Evolutionary conservation across 2,113 vertebrate species (phyloP).

Genomic region (Pelvicachromis taeniatus): DNA sequence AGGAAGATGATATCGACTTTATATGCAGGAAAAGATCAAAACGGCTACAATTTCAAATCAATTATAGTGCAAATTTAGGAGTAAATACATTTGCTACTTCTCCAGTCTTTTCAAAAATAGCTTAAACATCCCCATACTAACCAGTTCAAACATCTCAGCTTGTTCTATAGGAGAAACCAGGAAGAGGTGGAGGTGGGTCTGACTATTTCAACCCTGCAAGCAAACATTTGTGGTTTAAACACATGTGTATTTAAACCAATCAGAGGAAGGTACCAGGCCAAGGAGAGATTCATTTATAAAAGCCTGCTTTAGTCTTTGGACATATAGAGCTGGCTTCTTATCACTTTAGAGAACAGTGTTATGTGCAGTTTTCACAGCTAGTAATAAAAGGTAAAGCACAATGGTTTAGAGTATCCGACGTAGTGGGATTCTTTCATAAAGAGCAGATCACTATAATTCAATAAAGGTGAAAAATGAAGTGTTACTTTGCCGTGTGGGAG

Average conservation of each 20-base stretch:
- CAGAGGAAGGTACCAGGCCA: not conserved
- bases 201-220: not conserved
- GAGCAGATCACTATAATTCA: not conserved
- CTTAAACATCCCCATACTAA: not conserved
- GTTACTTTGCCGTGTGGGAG: not conserved
- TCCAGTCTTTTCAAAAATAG: not conserved
- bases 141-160: not conserved
- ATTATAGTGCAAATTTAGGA: not conserved
- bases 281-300: not conserved
- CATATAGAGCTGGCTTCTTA: not conserved
- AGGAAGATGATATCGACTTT: not conserved
- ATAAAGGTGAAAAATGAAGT: not conserved
- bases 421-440: not conserved
- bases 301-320: not conserved
- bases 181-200: not conserved
- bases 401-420: not conserved
- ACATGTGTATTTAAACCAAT: not conserved
- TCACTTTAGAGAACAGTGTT: not conserved
- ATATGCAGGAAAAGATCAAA: not conserved
- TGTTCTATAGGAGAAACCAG: not conserved
- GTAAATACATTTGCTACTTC: not conserved
- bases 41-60: not conserved
- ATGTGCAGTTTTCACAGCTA: not conserved
- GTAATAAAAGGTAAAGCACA: not conserved
- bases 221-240: not conserved